Evolutionary conservation across 2,113 vertebrate species (phyloP).

Genomic region (human (Homo sapiens)): GRCh38 chr11:22573501-22574000

Average conservation of each 20-base stretch:
- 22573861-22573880: background rate
- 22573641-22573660: background rate
- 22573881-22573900: background rate
- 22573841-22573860: background rate
- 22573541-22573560: background rate
- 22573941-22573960: background rate
- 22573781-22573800: background rate
- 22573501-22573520: background rate
- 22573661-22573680: background rate
- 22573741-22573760: background rate
- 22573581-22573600: background rate
- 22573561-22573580: background rate
- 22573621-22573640: background rate
- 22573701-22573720: background rate
- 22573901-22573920: background rate
- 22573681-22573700: background rate
- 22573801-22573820: background rate
- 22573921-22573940: background rate
- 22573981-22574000: background rate
- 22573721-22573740: background rate
- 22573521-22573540: background rate
- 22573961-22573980: background rate
- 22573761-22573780: background rate
- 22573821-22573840: background rate
- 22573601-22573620: background rate